These are phyloP conservation scores for Heterohyrax brucei DNA, from an alignment of 2,797 vertebrate genomes.

Conservation along the genomic window DNA sequence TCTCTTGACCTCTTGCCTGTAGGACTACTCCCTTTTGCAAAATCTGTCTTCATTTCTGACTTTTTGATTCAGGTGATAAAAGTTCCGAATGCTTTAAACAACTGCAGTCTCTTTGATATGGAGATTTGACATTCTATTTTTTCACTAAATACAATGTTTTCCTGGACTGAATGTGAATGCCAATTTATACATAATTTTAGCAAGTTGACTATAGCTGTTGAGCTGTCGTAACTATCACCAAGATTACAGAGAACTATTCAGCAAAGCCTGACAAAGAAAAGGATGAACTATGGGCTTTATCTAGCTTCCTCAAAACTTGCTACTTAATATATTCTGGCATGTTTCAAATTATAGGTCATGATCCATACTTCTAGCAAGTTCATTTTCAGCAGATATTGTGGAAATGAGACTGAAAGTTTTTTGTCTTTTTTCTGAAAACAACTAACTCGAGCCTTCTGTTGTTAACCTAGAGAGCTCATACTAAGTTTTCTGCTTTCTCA, in stretches of 20 bases:
- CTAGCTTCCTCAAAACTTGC: not conserved
- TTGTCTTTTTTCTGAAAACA: conserved; percentile 68
- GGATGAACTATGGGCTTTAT: conserved; percentile 30
- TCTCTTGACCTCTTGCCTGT: not conserved
- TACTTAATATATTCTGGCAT: conserved; percentile 73
- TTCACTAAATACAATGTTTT: conserved; percentile 60
- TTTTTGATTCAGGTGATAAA: conserved; percentile 52
- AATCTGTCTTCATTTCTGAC: conserved; percentile 36
- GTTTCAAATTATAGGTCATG: conserved; percentile 76
- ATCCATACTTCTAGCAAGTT: conserved; percentile 73
- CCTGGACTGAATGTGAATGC: conserved; percentile 30
- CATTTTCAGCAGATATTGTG: conserved; percentile 51
- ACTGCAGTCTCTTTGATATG: conserved; percentile 46
- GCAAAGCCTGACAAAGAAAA: conserved; percentile 66
- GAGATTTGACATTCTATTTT: conserved; percentile 63
- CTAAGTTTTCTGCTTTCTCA: not conserved
- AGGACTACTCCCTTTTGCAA: not conserved
- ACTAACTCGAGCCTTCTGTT: conserved; percentile 1
- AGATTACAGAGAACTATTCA: conserved; percentile 50
- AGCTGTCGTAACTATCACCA: conserved; percentile 41
- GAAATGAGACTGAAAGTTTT: conserved; percentile 65
- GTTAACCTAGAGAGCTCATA: not conserved
- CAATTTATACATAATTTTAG: conserved; percentile 75
- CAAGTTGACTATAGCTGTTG: conserved; percentile 61
- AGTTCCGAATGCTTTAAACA: conserved; percentile 45